Percentiles rank a stretch among this genome's conserved stretches.
Conservation (phyloP, 2,888 invertebrate genomes). For the Sphaerophoria taeniata region DNA sequence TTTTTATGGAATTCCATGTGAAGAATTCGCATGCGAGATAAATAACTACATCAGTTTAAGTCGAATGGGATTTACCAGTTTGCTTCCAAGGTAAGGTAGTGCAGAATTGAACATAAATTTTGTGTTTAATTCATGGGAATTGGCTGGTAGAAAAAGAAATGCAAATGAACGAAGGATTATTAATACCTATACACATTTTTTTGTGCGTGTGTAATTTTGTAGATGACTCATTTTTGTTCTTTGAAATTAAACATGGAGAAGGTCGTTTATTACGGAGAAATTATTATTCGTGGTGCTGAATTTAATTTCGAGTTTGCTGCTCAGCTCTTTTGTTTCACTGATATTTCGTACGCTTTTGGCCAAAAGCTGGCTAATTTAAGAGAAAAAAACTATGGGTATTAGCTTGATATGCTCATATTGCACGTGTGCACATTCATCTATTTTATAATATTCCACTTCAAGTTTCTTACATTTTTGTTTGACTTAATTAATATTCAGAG, state of each 20-base stretch:
- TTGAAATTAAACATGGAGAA: slow-evolving; percentile 28
- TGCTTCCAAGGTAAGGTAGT: slow-evolving; percentile 10
- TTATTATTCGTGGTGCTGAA: not conserved
- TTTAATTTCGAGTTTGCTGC: slow-evolving; percentile 19
- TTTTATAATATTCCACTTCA: too few species aligned
- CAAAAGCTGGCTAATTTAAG: too few species aligned
- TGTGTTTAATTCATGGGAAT: slow-evolving; percentile 22
- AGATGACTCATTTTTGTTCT: slow-evolving; percentile 12
- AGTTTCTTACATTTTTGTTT: too few species aligned
- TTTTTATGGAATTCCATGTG: slow-evolving; percentile 40
- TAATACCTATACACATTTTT: not conserved
- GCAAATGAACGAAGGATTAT: slow-evolving; percentile 56
- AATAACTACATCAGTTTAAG: not conserved
- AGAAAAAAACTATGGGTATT: too few species aligned
- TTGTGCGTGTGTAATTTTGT: not conserved
- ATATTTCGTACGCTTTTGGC: too few species aligned
- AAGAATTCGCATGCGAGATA: slow-evolving; percentile 19
- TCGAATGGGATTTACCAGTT: slow-evolving; percentile 49
- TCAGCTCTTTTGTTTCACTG: slow-evolving; percentile 52
- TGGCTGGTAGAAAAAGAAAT: slow-evolving; percentile 16
- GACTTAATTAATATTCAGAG: too few species aligned
- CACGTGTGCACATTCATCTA: too few species aligned
- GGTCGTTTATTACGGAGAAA: slow-evolving; percentile 30
- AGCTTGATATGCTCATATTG: too few species aligned
- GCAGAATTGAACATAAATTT: slow-evolving; percentile 31